Evolutionary conservation across 2,797 vertebrate species (phyloP).

Genomic region (Hippocampus kuda): DNA sequence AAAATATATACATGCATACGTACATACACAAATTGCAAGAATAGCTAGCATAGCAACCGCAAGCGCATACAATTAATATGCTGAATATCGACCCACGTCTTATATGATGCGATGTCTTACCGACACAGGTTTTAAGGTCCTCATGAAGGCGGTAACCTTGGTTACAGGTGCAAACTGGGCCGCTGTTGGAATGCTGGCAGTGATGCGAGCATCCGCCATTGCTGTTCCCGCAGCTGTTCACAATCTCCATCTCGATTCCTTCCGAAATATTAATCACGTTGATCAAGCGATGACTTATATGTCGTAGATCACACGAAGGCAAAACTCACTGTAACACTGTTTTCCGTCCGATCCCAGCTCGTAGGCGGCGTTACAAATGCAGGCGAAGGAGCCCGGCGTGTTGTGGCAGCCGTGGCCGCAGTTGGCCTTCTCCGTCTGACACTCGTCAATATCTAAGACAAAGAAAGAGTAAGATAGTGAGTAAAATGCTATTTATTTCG

Average conservation of each 20-base stretch:
- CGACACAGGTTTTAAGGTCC: conserved; percentile 81
- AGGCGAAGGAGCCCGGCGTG: conserved; percentile 80
- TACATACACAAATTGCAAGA: too few relatives aligned
- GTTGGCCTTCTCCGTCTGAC: conserved; percentile 56
- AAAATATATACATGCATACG: too few relatives aligned
- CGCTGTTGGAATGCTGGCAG: conserved; percentile 78
- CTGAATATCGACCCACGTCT: too few relatives aligned
- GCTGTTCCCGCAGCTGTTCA: conserved; percentile 84
- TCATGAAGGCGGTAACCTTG: conserved; percentile 71
- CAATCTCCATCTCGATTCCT: conserved; percentile 97
- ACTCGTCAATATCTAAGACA: conserved; percentile 81
- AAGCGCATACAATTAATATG: too few relatives aligned
- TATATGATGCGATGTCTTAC: conserved; percentile 52
- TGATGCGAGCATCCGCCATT: conserved; percentile 86
- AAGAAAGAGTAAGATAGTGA: neutral
- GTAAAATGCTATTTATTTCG: neutral
- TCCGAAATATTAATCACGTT: conserved; percentile 1
- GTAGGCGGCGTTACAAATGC: conserved; percentile 77
- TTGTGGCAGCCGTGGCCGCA: conserved; percentile 88
- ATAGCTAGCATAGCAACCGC: too few relatives aligned
- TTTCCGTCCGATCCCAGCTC: conserved; percentile 83
- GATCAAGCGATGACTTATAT: neutral
- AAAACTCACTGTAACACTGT: conserved; percentile 86
- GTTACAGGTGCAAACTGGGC: conserved; percentile 81
- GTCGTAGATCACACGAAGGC: neutral